These are phyloP conservation scores for Lithophane semibrunnea DNA, from an alignment of 2,888 invertebrate genomes.

Conservation along the genomic window DNA sequence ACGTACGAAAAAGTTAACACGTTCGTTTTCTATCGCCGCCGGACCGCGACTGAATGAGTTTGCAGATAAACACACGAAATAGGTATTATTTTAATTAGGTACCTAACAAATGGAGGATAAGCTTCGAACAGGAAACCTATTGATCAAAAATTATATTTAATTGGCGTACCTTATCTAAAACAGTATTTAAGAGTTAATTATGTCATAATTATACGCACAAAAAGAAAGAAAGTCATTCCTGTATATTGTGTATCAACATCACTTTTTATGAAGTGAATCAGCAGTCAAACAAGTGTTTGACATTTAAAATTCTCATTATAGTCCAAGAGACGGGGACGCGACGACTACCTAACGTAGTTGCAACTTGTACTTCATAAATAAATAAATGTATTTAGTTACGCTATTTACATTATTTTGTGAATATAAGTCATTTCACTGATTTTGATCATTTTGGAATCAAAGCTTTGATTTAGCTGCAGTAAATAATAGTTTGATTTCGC, in stretches of 20 bases:
- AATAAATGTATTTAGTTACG: background rate
- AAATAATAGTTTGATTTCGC: background rate
- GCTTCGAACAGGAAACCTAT: background rate
- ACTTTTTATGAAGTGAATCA: constrained; percentile 27
- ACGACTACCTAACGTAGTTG: constrained; percentile 41
- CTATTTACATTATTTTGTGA: background rate
- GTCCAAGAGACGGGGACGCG: constrained; percentile 47
- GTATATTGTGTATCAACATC: constrained; percentile 13
- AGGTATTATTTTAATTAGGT: constrained; percentile 8
- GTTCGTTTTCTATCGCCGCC: constrained; percentile 29
- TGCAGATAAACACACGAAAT: constrained; percentile 42
- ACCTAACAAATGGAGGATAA: constrained; percentile 10
- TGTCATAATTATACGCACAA: constrained; percentile 5
- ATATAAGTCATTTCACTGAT: background rate
- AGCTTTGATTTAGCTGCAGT: background rate
- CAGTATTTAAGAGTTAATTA: constrained; percentile 22
- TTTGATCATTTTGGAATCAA: too few relatives aligned
- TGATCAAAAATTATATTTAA: background rate
- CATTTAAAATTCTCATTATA: constrained; percentile 50
- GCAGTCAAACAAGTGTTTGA: constrained; percentile 49
- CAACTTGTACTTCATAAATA: background rate
- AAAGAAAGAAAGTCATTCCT: constrained; percentile 22
- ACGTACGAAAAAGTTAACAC: constrained; percentile 49
- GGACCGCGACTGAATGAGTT: constrained; percentile 57
- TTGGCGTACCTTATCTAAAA: constrained; percentile 22